phyloP scores from a whole-genome alignment of 2,888 invertebrate genomes.

The Drosophila melanosoma region DNA sequence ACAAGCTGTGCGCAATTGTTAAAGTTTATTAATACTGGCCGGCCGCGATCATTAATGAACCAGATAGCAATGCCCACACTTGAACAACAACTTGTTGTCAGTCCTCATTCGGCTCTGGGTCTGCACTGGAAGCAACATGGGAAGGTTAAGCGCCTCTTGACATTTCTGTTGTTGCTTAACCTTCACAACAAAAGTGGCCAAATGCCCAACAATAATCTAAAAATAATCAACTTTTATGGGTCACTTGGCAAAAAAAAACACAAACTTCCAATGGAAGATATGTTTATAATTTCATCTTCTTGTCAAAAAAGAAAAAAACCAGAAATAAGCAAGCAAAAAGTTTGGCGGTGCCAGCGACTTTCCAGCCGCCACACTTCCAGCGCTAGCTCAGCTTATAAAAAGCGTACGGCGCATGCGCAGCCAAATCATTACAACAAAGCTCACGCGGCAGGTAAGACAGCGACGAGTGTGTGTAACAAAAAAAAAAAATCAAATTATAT shows the following conservation, averaged over 20 bases:
- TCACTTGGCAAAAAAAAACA: slow-evolving; percentile 46
- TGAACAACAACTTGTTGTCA: slow-evolving; percentile 60
- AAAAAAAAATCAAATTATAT: slow-evolving; percentile 3
- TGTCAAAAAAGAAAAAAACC: slow-evolving; percentile 52
- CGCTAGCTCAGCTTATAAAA: slow-evolving; percentile 80
- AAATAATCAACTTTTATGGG: slow-evolving; percentile 57
- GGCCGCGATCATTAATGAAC: slow-evolving; percentile 69
- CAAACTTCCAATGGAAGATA: slow-evolving; percentile 32
- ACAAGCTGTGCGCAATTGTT: slow-evolving; percentile 60
- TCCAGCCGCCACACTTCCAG: slow-evolving; percentile 65
- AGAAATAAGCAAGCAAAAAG: slow-evolving; percentile 64
- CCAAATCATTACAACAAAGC: slow-evolving; percentile 78
- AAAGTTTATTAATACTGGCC: slow-evolving; percentile 50
- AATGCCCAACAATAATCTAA: slow-evolving; percentile 62
- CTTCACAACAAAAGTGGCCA: slow-evolving; percentile 68
- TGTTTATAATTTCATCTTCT: slow-evolving; percentile 21
- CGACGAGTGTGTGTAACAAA: slow-evolving; percentile 13
- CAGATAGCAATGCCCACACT: slow-evolving; percentile 66
- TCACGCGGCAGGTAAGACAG: slow-evolving; percentile 80
- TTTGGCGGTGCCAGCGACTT: slow-evolving; percentile 53
- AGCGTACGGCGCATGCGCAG: slow-evolving; percentile 62
- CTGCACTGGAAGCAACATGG: slow-evolving; percentile 55
- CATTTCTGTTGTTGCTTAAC: slow-evolving; percentile 70
- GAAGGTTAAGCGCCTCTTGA: slow-evolving; percentile 78
- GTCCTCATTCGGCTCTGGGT: slow-evolving; percentile 13